Base-by-base conservation (phyloP, 2,888 invertebrate species). In the Drosophila setosimentum region DNA sequence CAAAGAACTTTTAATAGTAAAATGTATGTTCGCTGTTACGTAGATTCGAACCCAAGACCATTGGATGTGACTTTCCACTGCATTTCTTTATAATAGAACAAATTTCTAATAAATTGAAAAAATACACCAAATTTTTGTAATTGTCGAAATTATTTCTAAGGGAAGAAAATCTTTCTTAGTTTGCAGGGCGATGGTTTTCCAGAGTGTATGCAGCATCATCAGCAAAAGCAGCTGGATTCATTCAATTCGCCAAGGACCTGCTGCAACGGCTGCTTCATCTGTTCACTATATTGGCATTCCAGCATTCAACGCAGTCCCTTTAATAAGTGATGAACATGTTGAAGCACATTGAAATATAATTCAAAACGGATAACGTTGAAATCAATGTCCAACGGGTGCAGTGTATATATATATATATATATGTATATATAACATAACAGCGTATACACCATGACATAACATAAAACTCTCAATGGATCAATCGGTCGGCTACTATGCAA, bases 341-440 rank as follows among this genome's bases (percentile, higher is more conserved):
- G 84, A 85, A 74, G 78, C 87, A 87, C 74, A 84, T 87, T 85
- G 82, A 87, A 85, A 87, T 84, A 75, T 87, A 80, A 84, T 85
- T 85, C 84, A 87, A 82, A 87, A 87, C 85, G 71, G 50, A 62
- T 62, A 64, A 48, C 68, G 70, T 66, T 67, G 53, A 60, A 77
- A 64, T 69, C 65, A 68, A 37, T 68, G 69, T 66, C 61, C 50
- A 48, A 35, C 42, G 68, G 55, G 50, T 55, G 67, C 54, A 37
- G n/a, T 42, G 32, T 35, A 45, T 27, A 62, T 59, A 35, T 48
- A 35, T 62, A 60, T 53, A 59, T 66, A 64, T 67, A 73, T 59
- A 68, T 37, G 60, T 21, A 24, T 4, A 7, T 49, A 2, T 40
- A 4, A n/a, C 30, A 29, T n/a, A 21, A 11, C n/a, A 11, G 45